Conservation (phyloP, 2,888 invertebrate genomes). For the Mesopsocus fuscifrons region DNA sequence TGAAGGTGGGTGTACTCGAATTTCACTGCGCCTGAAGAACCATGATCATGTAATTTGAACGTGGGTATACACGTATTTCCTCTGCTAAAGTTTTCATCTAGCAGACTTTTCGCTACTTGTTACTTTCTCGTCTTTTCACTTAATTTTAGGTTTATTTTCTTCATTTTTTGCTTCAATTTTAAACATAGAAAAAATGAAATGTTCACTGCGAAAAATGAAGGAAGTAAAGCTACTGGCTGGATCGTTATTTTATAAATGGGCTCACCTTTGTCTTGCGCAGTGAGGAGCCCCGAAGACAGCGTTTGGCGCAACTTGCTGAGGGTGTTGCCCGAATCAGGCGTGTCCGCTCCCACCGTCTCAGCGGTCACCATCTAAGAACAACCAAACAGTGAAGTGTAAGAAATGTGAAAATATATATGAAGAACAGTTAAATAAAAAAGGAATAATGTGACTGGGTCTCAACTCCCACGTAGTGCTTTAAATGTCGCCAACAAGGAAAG, state of each 20-base stretch:
- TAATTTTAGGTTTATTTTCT: too few species aligned
- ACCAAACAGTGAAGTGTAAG: not conserved
- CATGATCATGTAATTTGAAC: too few species aligned
- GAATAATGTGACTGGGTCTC: not conserved
- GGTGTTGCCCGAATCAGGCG: constrained; percentile 44
- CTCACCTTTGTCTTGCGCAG: constrained; percentile 67
- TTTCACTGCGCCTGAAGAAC: too few species aligned
- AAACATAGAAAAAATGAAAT: too few species aligned
- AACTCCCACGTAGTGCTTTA: not conserved
- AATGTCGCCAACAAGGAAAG: not conserved
- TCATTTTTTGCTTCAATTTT: too few species aligned
- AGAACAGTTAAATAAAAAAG: not conserved
- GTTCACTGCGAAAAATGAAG: too few species aligned
- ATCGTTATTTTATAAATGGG: constrained; percentile 2
- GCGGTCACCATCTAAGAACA: constrained; percentile 52
- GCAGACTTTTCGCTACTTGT: too few species aligned
- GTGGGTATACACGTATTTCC: too few species aligned
- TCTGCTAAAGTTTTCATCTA: too few species aligned
- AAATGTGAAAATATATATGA: not conserved
- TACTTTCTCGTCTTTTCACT: too few species aligned
- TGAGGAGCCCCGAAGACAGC: constrained; percentile 59
- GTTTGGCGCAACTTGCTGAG: constrained; percentile 72
- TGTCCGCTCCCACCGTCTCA: constrained; percentile 44
- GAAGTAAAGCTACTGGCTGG: too few species aligned
- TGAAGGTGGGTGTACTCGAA: too few species aligned